phyloP scores from a whole-genome alignment of 2,797 vertebrate genomes.

The Pseudomugil gertrudae region DNA sequence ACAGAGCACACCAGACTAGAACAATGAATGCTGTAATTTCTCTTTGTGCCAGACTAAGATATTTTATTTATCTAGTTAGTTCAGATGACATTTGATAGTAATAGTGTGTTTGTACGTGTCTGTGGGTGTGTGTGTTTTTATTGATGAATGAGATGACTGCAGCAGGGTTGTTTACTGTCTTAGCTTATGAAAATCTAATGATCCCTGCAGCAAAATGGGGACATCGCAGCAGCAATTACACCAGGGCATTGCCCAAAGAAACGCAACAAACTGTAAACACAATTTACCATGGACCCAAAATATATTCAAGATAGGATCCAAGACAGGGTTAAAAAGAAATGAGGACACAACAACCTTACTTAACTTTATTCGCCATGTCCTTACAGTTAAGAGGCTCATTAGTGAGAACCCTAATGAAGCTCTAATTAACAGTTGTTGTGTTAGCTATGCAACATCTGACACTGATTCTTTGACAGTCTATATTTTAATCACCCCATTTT shows the following conservation, averaged over 20 bases:
- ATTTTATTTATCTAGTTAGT: conserved; percentile 40
- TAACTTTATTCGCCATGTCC: conserved; percentile 31
- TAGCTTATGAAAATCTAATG: conserved; percentile 66
- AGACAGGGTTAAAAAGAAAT: conserved; percentile 32
- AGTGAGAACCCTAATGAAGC: conserved; percentile 40
- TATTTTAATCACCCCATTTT: conserved; percentile 25
- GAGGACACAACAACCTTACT: conserved; percentile 30
- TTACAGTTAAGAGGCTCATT: conserved; percentile 48
- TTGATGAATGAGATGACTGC: conserved; percentile 48
- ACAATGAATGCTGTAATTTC: conserved; percentile 17
- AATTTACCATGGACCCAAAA: conserved; percentile 34
- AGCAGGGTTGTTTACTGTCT: conserved; percentile 60
- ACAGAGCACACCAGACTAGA: conserved; percentile 35
- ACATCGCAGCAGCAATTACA: conserved; percentile 53
- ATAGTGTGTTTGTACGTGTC: conserved; percentile 13
- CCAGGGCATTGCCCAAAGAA: conserved; percentile 30
- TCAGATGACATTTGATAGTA: conserved; percentile 44
- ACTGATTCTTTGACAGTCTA: conserved; percentile 28
- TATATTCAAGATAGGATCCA: conserved; percentile 28
- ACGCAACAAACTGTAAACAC: conserved; percentile 36
- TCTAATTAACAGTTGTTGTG: conserved; percentile 30
- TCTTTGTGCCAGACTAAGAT: conserved; percentile 41
- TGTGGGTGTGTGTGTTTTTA: conserved; percentile 17
- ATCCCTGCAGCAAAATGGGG: conserved; percentile 52
- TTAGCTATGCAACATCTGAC: conserved; percentile 25